These are phyloP conservation scores for Leptoteleia sp. DNA, from an alignment of 1,140 invertebrate genomes.

Conservation along the genomic window DNA sequence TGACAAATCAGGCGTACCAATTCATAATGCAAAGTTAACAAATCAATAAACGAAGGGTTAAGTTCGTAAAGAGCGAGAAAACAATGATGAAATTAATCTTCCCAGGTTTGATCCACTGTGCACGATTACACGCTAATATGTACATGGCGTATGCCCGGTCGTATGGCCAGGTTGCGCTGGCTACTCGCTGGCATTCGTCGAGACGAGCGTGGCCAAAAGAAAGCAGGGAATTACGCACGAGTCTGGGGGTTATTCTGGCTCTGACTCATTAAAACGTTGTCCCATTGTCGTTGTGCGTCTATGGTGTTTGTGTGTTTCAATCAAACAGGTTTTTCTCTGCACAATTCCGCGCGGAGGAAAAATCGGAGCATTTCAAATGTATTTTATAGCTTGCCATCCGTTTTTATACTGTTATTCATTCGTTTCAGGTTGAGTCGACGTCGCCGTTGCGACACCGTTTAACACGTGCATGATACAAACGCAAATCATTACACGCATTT, in stretches of 20 bases:
- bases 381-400: background rate
- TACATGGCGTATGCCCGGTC: constrained; percentile 26
- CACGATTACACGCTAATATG: constrained; percentile 21
- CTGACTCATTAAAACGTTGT: constrained; percentile 22
- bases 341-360: constrained; percentile 40
- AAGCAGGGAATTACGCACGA: constrained; percentile 1
- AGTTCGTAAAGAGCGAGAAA: constrained; percentile 12
- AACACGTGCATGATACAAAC: constrained; percentile 28
- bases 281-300: constrained; percentile 34
- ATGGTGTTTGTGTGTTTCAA: constrained; percentile 23
- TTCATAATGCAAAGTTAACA: constrained; percentile 1
- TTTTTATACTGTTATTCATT: background rate
- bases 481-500: constrained; percentile 32
- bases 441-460: constrained; percentile 11
- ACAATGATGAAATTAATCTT: constrained; percentile 14
- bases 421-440: background rate
- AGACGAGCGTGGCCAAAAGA: constrained; percentile 1
- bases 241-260: constrained; percentile 29
- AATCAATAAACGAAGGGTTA: constrained; percentile 45
- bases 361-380: constrained; percentile 48
- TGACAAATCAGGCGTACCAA: background rate
- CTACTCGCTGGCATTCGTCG: constrained; percentile 8
- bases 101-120: constrained; percentile 16
- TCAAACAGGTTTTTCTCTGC: constrained; percentile 6
- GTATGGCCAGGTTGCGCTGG: constrained; percentile 7